Conservation (phyloP, 2,113 vertebrate genomes). For the Lagopus leucura region DNA sequence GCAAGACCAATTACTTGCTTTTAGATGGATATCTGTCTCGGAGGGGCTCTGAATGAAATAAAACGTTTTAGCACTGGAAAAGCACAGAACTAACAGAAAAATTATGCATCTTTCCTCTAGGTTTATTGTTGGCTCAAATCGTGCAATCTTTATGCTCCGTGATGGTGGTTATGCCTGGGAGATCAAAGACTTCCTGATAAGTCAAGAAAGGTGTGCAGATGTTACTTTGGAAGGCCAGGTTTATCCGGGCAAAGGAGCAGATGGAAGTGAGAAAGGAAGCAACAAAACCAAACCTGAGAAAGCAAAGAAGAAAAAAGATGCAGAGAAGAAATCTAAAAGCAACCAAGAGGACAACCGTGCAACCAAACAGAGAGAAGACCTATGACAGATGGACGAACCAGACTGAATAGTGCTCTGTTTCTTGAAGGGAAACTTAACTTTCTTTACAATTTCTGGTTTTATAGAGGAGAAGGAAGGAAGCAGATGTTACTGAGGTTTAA, state of each 20-base stretch:
- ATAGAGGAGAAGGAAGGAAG: neutral
- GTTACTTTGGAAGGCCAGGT: slow-evolving; percentile 97
- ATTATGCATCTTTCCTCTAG: slow-evolving; percentile 51
- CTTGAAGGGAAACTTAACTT: neutral
- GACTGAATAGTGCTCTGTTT: neutral
- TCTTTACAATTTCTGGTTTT: neutral
- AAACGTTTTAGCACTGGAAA: neutral
- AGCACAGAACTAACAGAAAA: neutral
- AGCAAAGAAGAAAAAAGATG: slow-evolving; percentile 83
- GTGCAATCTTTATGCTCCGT: slow-evolving; percentile 96
- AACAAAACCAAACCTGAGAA: slow-evolving; percentile 82
- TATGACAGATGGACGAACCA: slow-evolving; percentile 67
- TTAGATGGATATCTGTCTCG: neutral
- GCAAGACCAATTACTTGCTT: neutral
- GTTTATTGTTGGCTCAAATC: slow-evolving; percentile 96
- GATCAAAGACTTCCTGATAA: slow-evolving; percentile 93
- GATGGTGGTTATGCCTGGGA: slow-evolving; percentile 96
- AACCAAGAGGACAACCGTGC: slow-evolving; percentile 80
- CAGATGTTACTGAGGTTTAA: neutral
- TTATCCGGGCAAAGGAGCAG: slow-evolving; percentile 88
- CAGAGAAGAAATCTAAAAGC: slow-evolving; percentile 40
- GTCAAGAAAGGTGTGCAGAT: slow-evolving; percentile 90
- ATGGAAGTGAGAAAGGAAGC: slow-evolving; percentile 70
- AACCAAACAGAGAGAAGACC: slow-evolving; percentile 79
- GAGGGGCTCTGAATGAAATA: neutral